A percentile compares a stretch with the other conserved stretches of the same genome.
Conservation (phyloP, 1,140 invertebrate genomes). For the Harpegnathos saltator region DNA sequence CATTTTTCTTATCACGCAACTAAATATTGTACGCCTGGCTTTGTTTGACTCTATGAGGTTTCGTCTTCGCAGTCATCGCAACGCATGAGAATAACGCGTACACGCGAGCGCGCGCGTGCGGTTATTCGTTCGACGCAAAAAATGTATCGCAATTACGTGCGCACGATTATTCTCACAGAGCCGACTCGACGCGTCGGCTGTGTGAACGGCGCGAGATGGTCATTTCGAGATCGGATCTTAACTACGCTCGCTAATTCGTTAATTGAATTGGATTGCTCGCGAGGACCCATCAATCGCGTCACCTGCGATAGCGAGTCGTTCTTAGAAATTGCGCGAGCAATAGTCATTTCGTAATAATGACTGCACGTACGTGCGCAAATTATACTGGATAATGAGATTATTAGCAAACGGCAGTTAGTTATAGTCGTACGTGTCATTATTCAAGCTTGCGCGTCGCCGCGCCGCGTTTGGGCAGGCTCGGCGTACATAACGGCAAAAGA, state of each 20-base stretch:
- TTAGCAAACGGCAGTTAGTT: constrained; percentile 9
- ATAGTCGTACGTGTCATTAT: neutral
- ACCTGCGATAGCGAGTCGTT: neutral
- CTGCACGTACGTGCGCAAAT: neutral
- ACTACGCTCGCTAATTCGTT: constrained; percentile 32
- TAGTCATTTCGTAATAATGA: neutral
- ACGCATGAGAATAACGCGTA: too few relatives aligned
- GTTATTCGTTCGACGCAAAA: neutral
- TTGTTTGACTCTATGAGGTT: constrained; percentile 7
- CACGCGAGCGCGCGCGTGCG: neutral
- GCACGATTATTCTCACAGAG: neutral
- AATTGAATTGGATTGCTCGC: constrained; percentile 16
- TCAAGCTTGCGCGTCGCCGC: neutral
- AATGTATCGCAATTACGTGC: neutral
- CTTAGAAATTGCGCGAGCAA: neutral
- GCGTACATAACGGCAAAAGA: neutral
- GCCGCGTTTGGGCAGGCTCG: neutral
- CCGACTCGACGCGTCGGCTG: neutral
- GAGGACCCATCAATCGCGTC: neutral
- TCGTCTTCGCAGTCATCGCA: constrained; percentile 3
- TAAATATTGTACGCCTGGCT: neutral
- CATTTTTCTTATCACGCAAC: constrained; percentile 46
- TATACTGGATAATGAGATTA: neutral
- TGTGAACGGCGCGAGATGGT: neutral
- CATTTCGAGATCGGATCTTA: constrained; percentile 25